Evolutionary conservation across 2,797 vertebrate species (phyloP).

Genomic region (Miopithecus talapoin): DNA sequence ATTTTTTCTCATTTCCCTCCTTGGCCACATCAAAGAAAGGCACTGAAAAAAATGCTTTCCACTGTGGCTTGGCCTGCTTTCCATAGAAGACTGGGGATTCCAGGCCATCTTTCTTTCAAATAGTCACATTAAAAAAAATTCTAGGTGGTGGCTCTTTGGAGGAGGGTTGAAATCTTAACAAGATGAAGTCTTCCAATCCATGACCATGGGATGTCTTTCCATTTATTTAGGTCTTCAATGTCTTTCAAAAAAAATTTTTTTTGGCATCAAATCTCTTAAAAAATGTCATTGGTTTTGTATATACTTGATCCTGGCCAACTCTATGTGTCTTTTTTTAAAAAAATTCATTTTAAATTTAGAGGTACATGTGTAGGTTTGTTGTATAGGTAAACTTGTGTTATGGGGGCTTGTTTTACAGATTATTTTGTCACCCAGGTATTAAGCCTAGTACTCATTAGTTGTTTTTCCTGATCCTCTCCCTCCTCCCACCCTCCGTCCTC

Average conservation of each 20-base stretch:
- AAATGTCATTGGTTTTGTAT: not conserved
- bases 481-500: not conserved
- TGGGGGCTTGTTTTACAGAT: not conserved
- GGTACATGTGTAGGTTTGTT: no score
- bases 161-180: not conserved
- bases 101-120: constrained; percentile 17
- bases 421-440: not conserved
- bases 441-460: not conserved
- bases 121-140: not conserved
- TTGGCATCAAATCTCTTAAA: not conserved
- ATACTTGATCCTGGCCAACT: not conserved
- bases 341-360: no score
- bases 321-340: not conserved
- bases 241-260: constrained; percentile 13
- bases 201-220: not conserved
- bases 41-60: constrained; percentile 7
- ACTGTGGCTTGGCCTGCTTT: not conserved
- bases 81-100: not conserved
- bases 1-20: not conserved
- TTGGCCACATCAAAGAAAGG: constrained; percentile 2
- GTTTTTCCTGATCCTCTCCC: not conserved
- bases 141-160: not conserved
- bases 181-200: not conserved
- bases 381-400: no score
- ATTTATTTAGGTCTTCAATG: constrained; percentile 6